Evolutionary conservation across 2,888 invertebrate genomes (phyloP), one percentile per base, ranked within the genome.

Genomic region (Drosophila cracens): DNA sequence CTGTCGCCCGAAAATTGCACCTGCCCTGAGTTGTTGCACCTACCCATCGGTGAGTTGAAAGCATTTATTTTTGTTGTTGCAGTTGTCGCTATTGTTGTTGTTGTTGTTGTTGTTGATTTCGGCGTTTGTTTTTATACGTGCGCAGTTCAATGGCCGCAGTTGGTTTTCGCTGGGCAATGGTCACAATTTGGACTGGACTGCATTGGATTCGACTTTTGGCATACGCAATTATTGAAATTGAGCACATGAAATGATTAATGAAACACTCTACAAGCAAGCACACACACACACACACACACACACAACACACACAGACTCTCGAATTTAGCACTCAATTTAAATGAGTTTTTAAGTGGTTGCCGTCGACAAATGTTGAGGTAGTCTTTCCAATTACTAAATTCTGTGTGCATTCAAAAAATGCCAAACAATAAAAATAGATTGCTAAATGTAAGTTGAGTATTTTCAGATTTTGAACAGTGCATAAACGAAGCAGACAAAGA

Each of bases 21-120:
- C 85, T 86, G 85, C 66, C 58, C 60, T 40, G 62, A 40, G 51
- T 56, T 79, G 16, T 89, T 89, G 88, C 85, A 86, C 90, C 85
- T 86, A 90, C 73, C 78, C 73, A 56, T 6, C 75, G 82, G 59
- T 48, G 61, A 67, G 71, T 61, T 81, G 58, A 81, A 70, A 78
- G 82, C 74, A 58, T 68, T 65, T 46, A 11, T 53, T 75, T 52
- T 48, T 62, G 33, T 53, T 57, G 43, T 31, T 31, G 31, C 31
- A 31, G 31, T 31, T 31, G 31, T 31, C 2, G 31, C 48, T 58
- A 74, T 70, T 69, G 69, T 48, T 75, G 34, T 49, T 56, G 43
- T 49, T 75, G 56, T 40, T 62, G 27, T 54, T 53, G 43, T 40
- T 60, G 77, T 72, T 70, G 68, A 68, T 77, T 70, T 89, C 71